These are phyloP conservation scores for Gobius niger DNA, from an alignment of 2,113 vertebrate genomes.

Conservation along the genomic window DNA sequence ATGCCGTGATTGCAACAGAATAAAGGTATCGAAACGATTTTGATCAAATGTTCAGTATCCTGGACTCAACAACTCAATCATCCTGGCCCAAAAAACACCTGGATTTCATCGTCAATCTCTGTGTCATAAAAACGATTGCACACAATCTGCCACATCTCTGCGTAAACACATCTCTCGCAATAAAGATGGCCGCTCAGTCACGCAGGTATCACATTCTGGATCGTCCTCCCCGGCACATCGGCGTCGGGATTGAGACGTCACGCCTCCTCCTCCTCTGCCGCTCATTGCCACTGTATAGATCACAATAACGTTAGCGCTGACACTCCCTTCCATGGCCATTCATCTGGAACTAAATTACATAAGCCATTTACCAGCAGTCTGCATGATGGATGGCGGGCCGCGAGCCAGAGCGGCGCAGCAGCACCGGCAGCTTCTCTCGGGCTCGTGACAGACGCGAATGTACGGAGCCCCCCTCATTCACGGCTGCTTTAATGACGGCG, in stretches of 20 bases:
- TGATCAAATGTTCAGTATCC: too few relatives aligned
- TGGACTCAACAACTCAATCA: too few relatives aligned
- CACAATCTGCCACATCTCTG: not conserved
- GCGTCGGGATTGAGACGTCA: constrained; percentile 12
- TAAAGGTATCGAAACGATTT: too few relatives aligned
- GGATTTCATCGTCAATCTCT: too few relatives aligned
- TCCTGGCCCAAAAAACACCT: too few relatives aligned
- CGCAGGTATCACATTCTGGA: not conserved
- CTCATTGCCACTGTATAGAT: constrained; percentile 65
- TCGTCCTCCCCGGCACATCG: not conserved
- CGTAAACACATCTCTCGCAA: not conserved
- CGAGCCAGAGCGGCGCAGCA: constrained; percentile 54
- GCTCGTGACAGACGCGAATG: constrained; percentile 67
- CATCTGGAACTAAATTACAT: constrained; percentile 76
- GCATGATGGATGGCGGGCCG: constrained; percentile 71
- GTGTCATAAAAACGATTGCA: not conserved
- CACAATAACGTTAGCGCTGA: constrained; percentile 73
- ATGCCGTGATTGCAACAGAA: too few relatives aligned
- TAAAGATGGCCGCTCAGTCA: not conserved
- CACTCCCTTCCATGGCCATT: constrained; percentile 71
- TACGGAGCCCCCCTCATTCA: constrained; percentile 45
- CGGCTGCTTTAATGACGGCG: constrained; percentile 59
- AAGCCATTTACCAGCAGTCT: constrained; percentile 76
- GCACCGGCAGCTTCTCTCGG: constrained; percentile 50
- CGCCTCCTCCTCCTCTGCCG: not conserved